phyloP scores from a whole-genome alignment of 2,113 vertebrate species.

The Equus quagga region DNA sequence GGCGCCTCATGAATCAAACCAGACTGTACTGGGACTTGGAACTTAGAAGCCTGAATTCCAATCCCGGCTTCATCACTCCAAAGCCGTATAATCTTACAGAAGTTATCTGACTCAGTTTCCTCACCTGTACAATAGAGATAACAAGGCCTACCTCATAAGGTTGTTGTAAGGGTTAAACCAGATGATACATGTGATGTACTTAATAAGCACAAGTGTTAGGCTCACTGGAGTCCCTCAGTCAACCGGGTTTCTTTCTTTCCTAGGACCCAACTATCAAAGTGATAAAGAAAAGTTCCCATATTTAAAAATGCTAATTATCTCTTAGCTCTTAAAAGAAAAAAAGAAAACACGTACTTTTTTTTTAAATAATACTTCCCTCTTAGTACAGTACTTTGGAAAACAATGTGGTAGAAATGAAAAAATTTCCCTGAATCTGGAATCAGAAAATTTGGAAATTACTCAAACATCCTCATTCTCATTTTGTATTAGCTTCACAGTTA shows the following conservation, averaged over 20 bases:
- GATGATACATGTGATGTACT: neutral
- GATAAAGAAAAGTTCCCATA: neutral
- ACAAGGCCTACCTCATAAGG: neutral
- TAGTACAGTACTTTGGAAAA: constrained; percentile 24
- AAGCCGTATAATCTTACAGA: neutral
- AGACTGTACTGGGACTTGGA: neutral
- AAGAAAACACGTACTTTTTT: neutral
- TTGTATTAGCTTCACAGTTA: constrained; percentile 30
- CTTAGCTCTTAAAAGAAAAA: neutral
- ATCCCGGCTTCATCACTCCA: constrained; percentile 7
- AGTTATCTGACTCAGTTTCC: neutral
- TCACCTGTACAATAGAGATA: neutral
- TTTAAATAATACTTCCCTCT: neutral
- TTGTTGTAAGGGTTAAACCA: constrained; percentile 9
- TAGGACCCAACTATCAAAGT: constrained; percentile 48
- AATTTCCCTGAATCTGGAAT: neutral
- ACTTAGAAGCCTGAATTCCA: constrained; percentile 14
- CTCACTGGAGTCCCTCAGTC: neutral
- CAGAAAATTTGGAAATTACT: neutral
- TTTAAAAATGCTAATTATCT: constrained; percentile 40
- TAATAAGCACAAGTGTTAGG: neutral
- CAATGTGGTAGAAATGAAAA: neutral
- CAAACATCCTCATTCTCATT: neutral
- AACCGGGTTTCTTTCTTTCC: neutral
- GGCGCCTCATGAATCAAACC: neutral